These are phyloP conservation scores for Entelurus aequoreus DNA, from an alignment of 2,113 vertebrate species.

Conservation along the genomic window DNA sequence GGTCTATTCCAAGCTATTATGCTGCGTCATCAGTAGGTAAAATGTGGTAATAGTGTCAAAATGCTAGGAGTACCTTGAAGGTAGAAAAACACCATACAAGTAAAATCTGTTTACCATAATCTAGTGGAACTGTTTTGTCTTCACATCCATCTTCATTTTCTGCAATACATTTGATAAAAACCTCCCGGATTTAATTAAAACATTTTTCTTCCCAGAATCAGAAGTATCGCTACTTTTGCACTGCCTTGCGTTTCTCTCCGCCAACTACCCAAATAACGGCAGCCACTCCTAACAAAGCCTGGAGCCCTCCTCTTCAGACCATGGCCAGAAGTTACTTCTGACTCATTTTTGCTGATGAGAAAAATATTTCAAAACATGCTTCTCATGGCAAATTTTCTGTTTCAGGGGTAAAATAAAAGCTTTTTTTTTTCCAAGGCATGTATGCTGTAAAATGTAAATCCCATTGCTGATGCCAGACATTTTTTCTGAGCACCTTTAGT, in stretches of 20 bases:
- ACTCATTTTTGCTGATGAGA: not conserved
- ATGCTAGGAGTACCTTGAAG: no score
- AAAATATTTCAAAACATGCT: not conserved
- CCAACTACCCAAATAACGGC: slow-evolving; percentile 64
- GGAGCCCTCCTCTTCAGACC: not conserved
- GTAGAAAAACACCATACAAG: no score
- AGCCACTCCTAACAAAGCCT: slow-evolving; percentile 43
- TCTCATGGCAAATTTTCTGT: slow-evolving; percentile 5
- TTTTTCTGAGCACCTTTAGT: no score
- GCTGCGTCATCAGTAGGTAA: no score
- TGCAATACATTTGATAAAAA: no score
- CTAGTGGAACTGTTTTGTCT: not conserved
- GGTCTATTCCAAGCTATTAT: not conserved
- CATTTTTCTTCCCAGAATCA: slow-evolving; percentile 67
- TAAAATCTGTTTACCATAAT: no score
- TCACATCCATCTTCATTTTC: not conserved
- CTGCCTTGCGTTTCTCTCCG: slow-evolving; percentile 86
- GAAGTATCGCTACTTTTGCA: slow-evolving; percentile 86
- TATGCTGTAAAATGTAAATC: not conserved
- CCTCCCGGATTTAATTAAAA: not conserved
- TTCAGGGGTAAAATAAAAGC: not conserved
- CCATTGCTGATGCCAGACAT: not conserved
- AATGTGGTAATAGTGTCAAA: no score
- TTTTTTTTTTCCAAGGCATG: not conserved
- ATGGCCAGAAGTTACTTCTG: slow-evolving; percentile 11